A percentile compares a stretch with the other conserved stretches of the same genome.
phyloP scores from a whole-genome alignment of 2,113 vertebrate species.

The Smithornis capensis region DNA sequence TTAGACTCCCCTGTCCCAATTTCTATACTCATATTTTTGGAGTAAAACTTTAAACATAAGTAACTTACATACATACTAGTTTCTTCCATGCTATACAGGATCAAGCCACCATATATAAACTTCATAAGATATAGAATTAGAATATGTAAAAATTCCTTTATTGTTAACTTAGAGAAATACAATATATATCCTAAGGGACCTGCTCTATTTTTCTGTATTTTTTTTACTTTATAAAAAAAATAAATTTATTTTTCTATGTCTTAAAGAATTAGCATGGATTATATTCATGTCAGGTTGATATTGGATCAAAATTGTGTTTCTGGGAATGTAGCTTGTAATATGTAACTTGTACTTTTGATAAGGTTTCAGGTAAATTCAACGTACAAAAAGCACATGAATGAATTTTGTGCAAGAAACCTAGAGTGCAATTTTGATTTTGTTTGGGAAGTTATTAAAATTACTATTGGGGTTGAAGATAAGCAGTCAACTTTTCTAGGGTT shows the following conservation, averaged over 20 bases:
- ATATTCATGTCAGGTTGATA: neutral
- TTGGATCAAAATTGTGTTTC: neutral
- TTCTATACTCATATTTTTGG: neutral
- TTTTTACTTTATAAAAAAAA: neutral
- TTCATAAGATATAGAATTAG: neutral
- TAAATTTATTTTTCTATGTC: neutral
- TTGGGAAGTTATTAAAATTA: neutral
- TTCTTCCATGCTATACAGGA: neutral
- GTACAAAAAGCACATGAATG: slow-evolving; percentile 14
- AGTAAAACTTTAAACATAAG: neutral
- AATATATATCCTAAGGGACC: rapidly evolving
- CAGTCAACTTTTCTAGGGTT: neutral
- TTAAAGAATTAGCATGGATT: neutral
- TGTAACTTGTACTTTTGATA: slow-evolving; percentile 9
- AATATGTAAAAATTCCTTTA: neutral
- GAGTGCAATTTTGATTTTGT: neutral
- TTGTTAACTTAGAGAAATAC: neutral
- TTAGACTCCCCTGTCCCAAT: neutral
- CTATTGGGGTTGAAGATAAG: neutral
- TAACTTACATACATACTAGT: neutral
- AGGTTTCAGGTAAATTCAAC: neutral
- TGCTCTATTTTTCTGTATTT: neutral
- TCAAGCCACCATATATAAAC: neutral
- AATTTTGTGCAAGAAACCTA: neutral
- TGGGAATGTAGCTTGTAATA: neutral